Evolutionary conservation across 1,140 invertebrate genomes (phyloP), one percentile per base, ranked within the genome.

Genomic region (Agrypnia vestita): DNA sequence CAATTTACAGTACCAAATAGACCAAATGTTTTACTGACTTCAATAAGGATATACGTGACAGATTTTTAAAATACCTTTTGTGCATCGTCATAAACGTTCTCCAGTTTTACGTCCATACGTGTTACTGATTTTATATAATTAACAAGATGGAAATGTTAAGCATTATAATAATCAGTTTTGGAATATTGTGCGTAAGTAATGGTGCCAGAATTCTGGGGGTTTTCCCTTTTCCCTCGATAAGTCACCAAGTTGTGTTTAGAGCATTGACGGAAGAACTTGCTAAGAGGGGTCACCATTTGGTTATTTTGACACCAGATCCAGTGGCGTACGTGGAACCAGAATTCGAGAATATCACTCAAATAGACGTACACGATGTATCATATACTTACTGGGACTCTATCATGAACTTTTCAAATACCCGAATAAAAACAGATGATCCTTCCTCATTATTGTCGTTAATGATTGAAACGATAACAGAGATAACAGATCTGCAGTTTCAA

Each of bases 221-320:
- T 0, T 85, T 90, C 56, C 86, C 91, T 4, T 85, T 85, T 11
- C 86, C 90, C 0, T 90, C 90, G 0, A 87, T 89, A 67, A 93
- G 92, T 80, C 92, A 93, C 84, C 91, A 92, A 85, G 84, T 91
- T 4, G 88, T 91, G 0, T 91, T 88, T 75, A 82, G 86, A 75
- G 85, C 88, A 13, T 25, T 91, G 4, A 86, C 85, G 11, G 84
- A 85, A 77, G 88, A 87, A 59, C 83, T 92, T 47, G 85, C 85
- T 0, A 87, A 85, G 44, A 84, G 86, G 64, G 91, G 90, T 10
- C 91, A 92, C 83, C 84, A 90, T 76, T 84, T 92, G 0, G 86
- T 87, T 0, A 83, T 87, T 0, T 81, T 88, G 0, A 89, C 88
- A 13, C 78, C 87, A 7, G 84, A 88, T 83, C 87, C 88, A 11